Base-by-base conservation (phyloP, 2,888 invertebrate species). In the Arge pagana region DNA sequence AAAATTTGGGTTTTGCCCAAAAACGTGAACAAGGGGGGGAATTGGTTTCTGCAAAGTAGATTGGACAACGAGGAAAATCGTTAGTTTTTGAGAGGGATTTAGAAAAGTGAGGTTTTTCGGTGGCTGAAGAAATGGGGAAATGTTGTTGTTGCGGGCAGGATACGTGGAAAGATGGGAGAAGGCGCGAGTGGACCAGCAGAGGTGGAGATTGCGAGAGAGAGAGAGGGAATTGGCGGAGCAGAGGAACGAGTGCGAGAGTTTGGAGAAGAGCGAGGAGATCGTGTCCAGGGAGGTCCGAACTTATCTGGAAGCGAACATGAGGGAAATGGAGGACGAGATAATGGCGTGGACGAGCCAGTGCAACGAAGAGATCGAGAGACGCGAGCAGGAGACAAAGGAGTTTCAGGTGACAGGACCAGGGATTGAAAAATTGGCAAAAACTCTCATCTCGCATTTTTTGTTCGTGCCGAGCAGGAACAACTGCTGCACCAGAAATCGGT, bases 131-230 rank as follows among this genome's bases (percentile, higher is more conserved):
- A n/a, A n/a, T n/a, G n/a, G n/a, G n/a, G n/a, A n/a, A n/a, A n/a
- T n/a, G n/a, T n/a, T n/a, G n/a, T n/a, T n/a, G n/a, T n/a, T n/a
- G n/a, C n/a, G n/a, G n/a, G n/a, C 37, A 72, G 71, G 64, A 48
- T 71, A 66, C 33, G 53, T 64, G 3, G 56, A 61, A 23, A 60
- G 49, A 39, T 67, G 65, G 67, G 72, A 71, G 54, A 53, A 56
- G 0, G 63, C 64, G 10, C 60, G 66, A 53, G 16, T 70, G 3
- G 63, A 67, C 19, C 67, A 71, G 37, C 63, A 70, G 40, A 63
- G 60, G 16, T 53, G 57, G 5, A 52, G 50, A 26, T 8, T 50
- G 13, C 1, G 16, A 1, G 24, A 55, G 2, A 43, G 61, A 33
- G 68, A 68, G 48, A 54, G 57, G 13, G 36, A 61, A 15, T 26